Conservation (phyloP, 92 coral and sea anemone species). For the Parazoanthus swiftii region DNA sequence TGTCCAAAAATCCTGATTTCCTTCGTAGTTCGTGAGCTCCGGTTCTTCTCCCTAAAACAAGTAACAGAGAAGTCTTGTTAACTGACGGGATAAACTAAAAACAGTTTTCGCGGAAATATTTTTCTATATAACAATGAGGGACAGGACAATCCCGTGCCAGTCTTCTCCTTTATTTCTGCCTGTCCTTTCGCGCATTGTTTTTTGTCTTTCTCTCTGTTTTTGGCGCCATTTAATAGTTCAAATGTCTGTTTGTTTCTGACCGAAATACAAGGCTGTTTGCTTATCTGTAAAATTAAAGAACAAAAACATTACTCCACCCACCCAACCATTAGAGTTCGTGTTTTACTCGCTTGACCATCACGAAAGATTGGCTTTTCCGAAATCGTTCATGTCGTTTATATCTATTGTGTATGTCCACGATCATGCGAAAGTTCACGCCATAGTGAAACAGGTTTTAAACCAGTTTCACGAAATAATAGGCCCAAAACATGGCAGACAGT, state of each 20-base stretch:
- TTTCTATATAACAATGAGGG: neutral
- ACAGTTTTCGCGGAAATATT: neutral
- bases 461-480: too few relatives aligned
- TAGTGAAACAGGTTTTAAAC: too few relatives aligned
- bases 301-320: too few relatives aligned
- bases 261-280: neutral
- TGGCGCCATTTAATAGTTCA: neutral
- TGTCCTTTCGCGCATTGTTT: neutral
- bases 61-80: neutral
- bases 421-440: too few relatives aligned
- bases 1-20: constrained; percentile 54
- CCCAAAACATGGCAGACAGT: too few relatives aligned
- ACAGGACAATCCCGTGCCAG: neutral
- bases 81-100: neutral
- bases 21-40: constrained; percentile 60
- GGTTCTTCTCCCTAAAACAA: constrained; percentile 78
- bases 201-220: neutral
- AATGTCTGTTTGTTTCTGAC: neutral
- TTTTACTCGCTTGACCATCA: too few relatives aligned
- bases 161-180: neutral
- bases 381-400: too few relatives aligned
- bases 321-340: neutral
- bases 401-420: too few relatives aligned
- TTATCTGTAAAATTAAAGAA: too few relatives aligned
- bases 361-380: too few relatives aligned